Percentiles rank a stretch among this genome's conserved stretches.
Evolutionary conservation across 1,140 invertebrate species (phyloP).

Genomic region (Bombus impatiens): DNA sequence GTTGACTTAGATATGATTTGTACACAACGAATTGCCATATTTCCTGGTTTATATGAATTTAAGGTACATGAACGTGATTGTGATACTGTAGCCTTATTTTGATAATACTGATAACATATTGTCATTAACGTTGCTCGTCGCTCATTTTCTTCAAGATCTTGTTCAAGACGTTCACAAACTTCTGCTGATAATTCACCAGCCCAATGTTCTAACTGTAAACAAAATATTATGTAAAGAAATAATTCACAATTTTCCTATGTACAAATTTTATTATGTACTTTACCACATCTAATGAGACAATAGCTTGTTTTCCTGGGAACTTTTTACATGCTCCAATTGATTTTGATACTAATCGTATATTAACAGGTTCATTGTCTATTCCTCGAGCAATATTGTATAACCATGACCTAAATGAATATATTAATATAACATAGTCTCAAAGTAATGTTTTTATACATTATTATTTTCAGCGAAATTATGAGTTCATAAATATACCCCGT

Average conservation of each 20-base stretch:
- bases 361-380: slow-evolving; percentile 93
- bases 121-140: slow-evolving; percentile 87
- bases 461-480: not conserved
- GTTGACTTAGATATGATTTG: slow-evolving; percentile 85
- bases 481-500: slow-evolving; percentile 85
- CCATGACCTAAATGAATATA: slow-evolving; percentile 86
- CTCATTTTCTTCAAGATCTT: slow-evolving; percentile 89
- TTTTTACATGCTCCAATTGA: slow-evolving; percentile 98
- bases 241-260: slow-evolving; percentile 10
- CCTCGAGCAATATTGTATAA: slow-evolving; percentile 94
- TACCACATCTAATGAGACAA: slow-evolving; percentile 88
- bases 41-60: slow-evolving; percentile 84
- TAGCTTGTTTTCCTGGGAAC: slow-evolving; percentile 92
- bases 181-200: slow-evolving; percentile 90
- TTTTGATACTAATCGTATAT: slow-evolving; percentile 91
- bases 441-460: not conserved
- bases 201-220: slow-evolving; percentile 85
- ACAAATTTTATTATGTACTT: slow-evolving; percentile 38
- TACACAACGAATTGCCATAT: slow-evolving; percentile 83
- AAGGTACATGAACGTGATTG: slow-evolving; percentile 84
- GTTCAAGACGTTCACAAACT: slow-evolving; percentile 91
- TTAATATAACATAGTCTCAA: not conserved
- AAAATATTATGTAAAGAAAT: not conserved
- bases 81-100: slow-evolving; percentile 84
- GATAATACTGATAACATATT: slow-evolving; percentile 84